These are phyloP conservation scores for Crotalus helleri DNA, from an alignment of 2,113 vertebrate species.

Conservation along the genomic window DNA sequence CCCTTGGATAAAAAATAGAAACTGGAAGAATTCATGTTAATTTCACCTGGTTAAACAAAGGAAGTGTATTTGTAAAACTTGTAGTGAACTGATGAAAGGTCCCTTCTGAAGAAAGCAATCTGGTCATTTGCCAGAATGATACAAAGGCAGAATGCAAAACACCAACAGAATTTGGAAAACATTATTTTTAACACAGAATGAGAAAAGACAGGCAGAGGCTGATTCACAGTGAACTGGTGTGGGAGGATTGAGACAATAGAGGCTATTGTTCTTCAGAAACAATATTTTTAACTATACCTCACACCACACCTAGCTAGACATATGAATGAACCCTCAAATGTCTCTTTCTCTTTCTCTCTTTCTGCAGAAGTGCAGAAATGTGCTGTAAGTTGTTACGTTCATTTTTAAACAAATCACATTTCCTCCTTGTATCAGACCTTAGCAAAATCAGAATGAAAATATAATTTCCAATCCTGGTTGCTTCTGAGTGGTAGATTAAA, in stretches of 20 bases:
- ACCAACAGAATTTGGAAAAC: too few species aligned
- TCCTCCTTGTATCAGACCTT: neutral
- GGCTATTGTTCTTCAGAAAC: neutral
- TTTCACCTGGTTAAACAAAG: neutral
- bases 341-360: neutral
- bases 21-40: neutral
- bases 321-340: neutral
- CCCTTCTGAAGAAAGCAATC: too few species aligned
- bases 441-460: neutral
- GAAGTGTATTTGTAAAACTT: neutral
- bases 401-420: neutral
- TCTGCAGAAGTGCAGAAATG: neutral
- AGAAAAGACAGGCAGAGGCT: too few species aligned
- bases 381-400: neutral
- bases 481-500: neutral
- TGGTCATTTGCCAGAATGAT: too few species aligned
- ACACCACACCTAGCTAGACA: neutral
- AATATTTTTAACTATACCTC: neutral
- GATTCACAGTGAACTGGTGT: too few species aligned
- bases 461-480: neutral
- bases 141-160: too few species aligned
- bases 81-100: too few species aligned
- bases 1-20: neutral
- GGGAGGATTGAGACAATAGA: neutral
- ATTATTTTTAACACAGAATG: too few species aligned